phyloP scores from a whole-genome alignment of 2,113 vertebrate genomes.

The Microtus montanus region DNA sequence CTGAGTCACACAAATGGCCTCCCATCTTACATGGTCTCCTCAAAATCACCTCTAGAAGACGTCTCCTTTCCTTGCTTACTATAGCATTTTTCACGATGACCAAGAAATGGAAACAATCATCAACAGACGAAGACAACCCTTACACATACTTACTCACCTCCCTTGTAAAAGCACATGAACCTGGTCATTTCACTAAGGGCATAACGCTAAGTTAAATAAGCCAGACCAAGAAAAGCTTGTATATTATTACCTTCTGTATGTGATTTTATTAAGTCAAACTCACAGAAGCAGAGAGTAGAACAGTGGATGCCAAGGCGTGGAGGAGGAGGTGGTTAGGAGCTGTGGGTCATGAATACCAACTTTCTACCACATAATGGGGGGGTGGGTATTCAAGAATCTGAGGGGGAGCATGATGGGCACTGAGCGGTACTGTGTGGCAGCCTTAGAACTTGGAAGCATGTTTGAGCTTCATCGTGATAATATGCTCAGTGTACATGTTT shows the following conservation, averaged over 20 bases:
- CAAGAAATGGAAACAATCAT: neutral
- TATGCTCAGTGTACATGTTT: neutral
- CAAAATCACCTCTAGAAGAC: neutral
- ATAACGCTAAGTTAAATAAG: neutral
- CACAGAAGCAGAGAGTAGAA: neutral
- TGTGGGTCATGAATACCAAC: neutral
- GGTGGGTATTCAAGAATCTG: neutral
- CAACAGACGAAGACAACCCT: neutral
- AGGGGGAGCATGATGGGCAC: neutral
- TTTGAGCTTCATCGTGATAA: neutral
- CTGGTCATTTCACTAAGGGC: neutral
- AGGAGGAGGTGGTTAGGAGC: neutral
- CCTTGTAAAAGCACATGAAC: neutral
- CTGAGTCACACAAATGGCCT: neutral
- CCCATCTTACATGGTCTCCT: neutral
- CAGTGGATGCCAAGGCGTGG: neutral
- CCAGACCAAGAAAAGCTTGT: neutral
- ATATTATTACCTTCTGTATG: neutral
- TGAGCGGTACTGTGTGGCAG: too few relatives aligned
- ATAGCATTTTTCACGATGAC: neutral
- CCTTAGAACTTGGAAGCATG: neutral
- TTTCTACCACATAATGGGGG: neutral
- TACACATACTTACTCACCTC: neutral
- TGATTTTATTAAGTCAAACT: neutral
- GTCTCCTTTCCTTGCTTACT: neutral